These are phyloP conservation scores for Acronicta leporina DNA, from an alignment of 2,888 invertebrate species.

Conservation along the genomic window DNA sequence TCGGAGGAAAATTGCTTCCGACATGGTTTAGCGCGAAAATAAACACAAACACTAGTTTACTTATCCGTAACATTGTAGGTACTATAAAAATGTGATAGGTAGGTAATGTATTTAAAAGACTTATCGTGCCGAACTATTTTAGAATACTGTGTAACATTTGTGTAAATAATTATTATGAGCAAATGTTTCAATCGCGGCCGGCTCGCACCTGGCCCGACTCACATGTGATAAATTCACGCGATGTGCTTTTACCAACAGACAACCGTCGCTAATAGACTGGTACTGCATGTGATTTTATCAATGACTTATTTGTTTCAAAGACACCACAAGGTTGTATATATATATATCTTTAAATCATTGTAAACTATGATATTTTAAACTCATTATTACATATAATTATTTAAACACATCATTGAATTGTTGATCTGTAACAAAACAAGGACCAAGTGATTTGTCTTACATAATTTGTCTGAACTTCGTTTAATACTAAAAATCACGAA, in stretches of 20 bases:
- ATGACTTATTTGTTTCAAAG: conserved; percentile 4
- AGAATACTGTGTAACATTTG: conserved; percentile 34
- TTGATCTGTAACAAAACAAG: background rate
- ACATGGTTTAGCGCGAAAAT: conserved; percentile 45
- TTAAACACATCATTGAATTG: no score
- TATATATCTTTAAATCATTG: background rate
- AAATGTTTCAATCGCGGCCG: conserved; percentile 33
- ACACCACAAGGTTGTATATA: background rate
- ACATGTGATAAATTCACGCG: conserved; percentile 35
- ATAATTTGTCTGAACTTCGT: no score
- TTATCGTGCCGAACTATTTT: conserved; percentile 8
- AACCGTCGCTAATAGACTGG: conserved; percentile 9
- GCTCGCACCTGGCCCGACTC: conserved; percentile 20
- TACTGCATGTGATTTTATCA: conserved; percentile 3
- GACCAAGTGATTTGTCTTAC: no score
- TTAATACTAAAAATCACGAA: no score
- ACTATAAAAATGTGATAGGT: background rate
- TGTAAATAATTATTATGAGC: conserved; percentile 34
- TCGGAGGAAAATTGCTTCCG: conserved; percentile 45
- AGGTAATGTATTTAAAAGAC: background rate
- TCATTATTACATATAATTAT: no score
- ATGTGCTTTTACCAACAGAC: conserved; percentile 29
- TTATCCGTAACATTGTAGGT: conserved; percentile 39
- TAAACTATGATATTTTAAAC: no score
- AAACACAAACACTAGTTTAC: conserved; percentile 54